Evolutionary conservation across 1,140 invertebrate genomes (phyloP), one percentile per base, ranked within the genome.

Genomic region (Condylostylus longicornis): DNA sequence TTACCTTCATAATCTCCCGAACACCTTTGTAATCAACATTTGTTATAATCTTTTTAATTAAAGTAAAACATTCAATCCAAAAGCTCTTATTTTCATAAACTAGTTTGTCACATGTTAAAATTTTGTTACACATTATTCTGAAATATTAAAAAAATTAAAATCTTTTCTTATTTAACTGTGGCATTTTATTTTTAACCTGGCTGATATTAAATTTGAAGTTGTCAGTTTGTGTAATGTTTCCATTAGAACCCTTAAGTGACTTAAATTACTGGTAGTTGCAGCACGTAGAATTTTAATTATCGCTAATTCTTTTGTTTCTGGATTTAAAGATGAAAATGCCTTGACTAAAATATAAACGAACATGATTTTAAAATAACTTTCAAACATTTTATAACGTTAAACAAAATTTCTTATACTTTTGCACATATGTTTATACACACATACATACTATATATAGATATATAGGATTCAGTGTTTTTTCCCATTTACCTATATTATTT

Each of bases 21-120:
- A 90, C 85, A 31, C 84, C 89, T 67, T 96, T 97, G 55, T 97
- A 97, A 60, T 94, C 87, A 9, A 95, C 90, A 40, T 82, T 78
- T 23, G 77, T 75, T 53, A 96, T 83, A 39, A 94, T 80, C 51
- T 75, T 78, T 46, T 79, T 71, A 28, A 96, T 80, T 4, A 95
- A 65, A 39, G 75, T 68, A 62, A 96, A 95, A 54, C 78, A 81
- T 54, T 81, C 77, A 10, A 84, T 76, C 90, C 87, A 94, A 64
- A 85, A 87, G 40, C 81, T 74, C 48, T 74, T 68, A 54, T 84
- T 75, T 36, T 76, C 68, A 54, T 81, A 79, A 12, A 71, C 64
- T 8, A 94, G 64, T 54, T 82, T 81, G 19, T 90, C 83, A 63
- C 73, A 80, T 22, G 66, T 72, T 33, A 91, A 64, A 27, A 91